phyloP scores from a whole-genome alignment of 2,113 vertebrate species.

The Sus scrofa region T2T-Sscrofa CM000812.6:260190501-260191000 shows the following conservation, averaged over 20 bases:
- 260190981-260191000: neutral
- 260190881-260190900: neutral
- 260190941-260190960: neutral
- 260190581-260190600: neutral
- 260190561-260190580: neutral
- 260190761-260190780: neutral
- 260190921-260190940: neutral
- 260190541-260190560: neutral
- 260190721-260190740: neutral
- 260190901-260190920: neutral
- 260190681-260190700: neutral
- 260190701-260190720: neutral
- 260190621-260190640: constrained; percentile 19
- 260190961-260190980: neutral
- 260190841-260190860: neutral
- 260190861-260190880: neutral
- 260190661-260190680: constrained; percentile 37
- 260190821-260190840: neutral
- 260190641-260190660: constrained; percentile 27
- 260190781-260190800: neutral
- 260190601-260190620: neutral
- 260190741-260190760: neutral
- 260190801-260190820: constrained; percentile 6
- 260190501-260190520: neutral
- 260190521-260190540: constrained; percentile 9